A percentile compares a stretch with the other conserved stretches of the same genome.
phyloP scores from a whole-genome alignment of 1,140 invertebrate species.

The Trachymyrmex septentrionalis region DNA sequence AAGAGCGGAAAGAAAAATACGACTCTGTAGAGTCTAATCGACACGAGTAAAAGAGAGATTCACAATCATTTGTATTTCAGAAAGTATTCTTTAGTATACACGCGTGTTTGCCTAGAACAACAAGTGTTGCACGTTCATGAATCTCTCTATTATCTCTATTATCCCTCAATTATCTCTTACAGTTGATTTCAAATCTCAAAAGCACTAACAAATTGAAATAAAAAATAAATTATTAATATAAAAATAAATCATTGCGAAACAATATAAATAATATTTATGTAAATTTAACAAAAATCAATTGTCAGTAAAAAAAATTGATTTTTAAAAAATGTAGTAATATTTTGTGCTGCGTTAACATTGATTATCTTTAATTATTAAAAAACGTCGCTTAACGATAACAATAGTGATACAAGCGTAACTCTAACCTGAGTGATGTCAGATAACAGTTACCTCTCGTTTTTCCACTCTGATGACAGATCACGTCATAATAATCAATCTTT shows the following conservation, averaged over 20 bases:
- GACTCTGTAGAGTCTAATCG: constrained; percentile 18
- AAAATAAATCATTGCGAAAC: not conserved
- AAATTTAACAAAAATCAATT: not conserved
- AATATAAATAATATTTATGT: not conserved
- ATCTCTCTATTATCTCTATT: constrained; percentile 42
- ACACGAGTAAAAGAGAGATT: constrained; percentile 37
- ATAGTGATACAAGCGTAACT: constrained; percentile 12
- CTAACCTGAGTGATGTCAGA: constrained; percentile 39
- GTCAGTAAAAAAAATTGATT: not conserved
- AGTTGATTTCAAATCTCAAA: constrained; percentile 6
- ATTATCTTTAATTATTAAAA: not conserved
- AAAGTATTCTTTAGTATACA: not conserved
- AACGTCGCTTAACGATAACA: constrained; percentile 3
- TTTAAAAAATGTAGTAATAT: not conserved
- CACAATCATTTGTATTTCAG: constrained; percentile 31
- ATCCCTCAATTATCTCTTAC: not conserved
- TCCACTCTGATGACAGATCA: constrained; percentile 63
- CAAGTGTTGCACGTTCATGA: constrained; percentile 47
- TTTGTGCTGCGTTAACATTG: not conserved
- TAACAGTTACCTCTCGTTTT: constrained; percentile 51
- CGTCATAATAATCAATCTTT: constrained; percentile 66
- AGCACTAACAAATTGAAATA: not conserved
- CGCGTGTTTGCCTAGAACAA: constrained; percentile 7
- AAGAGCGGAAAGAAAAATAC: constrained; percentile 15
- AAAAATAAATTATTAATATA: not conserved